Percentiles rank a stretch among this genome's conserved stretches.
Conservation (phyloP, 2,113 vertebrate genomes). For the Takifugu flavidus region DNA sequence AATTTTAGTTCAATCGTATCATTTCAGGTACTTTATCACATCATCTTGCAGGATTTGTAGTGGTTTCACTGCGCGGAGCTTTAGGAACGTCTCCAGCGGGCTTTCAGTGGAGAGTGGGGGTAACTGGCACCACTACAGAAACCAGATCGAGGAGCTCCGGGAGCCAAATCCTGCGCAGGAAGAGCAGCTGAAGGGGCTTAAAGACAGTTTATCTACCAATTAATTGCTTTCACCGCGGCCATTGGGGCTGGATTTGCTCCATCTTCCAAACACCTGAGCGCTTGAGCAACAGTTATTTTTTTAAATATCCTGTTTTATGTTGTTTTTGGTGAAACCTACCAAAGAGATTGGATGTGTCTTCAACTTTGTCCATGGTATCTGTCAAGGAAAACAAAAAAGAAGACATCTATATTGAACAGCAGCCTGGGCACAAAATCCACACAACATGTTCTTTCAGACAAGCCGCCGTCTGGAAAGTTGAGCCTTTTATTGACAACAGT, state of each 20-base stretch:
- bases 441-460: too few species aligned
- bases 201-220: neutral
- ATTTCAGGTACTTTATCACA: too few species aligned
- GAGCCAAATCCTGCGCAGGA: neutral
- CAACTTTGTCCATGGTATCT: conserved; percentile 99
- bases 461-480: too few species aligned
- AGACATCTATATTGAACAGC: too few species aligned
- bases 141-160: neutral
- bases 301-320: neutral
- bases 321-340: conserved; percentile 73
- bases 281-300: too few species aligned
- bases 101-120: neutral
- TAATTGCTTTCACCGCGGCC: neutral
- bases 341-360: conserved; percentile 95
- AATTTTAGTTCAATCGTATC: too few species aligned
- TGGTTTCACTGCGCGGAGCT: too few species aligned
- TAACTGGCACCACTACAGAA: neutral
- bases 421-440: too few species aligned
- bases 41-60: too few species aligned
- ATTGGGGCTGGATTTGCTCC: neutral
- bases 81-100: too few species aligned
- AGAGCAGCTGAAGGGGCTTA: neutral
- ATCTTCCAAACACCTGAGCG: neutral
- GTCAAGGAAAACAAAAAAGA: conserved; percentile 42
- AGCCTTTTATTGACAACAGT: too few species aligned